Conservation (phyloP, 37 sponge, comb jelly and placozoan species). For the Chondrilla cf. caribensis region DNA sequence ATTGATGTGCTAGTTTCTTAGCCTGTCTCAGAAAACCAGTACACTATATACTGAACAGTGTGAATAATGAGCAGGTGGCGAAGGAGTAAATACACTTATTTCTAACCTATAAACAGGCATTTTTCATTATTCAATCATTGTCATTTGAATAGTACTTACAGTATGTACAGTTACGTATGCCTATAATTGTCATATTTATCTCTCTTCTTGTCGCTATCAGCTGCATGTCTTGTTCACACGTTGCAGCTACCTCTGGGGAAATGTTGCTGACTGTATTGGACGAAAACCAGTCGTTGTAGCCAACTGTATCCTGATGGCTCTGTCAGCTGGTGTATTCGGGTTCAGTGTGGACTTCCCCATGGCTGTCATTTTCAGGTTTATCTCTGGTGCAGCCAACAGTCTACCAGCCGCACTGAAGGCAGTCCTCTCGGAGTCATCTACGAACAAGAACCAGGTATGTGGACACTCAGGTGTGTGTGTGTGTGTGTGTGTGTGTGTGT, state of each 20-base stretch:
- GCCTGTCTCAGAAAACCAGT: too few relatives aligned
- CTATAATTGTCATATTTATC: too few relatives aligned
- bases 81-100: too few relatives aligned
- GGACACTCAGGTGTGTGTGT: background rate
- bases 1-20: too few relatives aligned
- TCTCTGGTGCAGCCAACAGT: conserved; percentile 65
- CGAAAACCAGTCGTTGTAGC: conserved; percentile 62
- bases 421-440: conserved; percentile 64
- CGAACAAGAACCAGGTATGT: conserved; percentile 53
- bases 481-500: conserved; percentile 22
- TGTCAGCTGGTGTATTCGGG: conserved; percentile 52
- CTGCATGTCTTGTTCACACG: too few relatives aligned
- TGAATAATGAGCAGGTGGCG: too few relatives aligned
- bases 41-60: too few relatives aligned
- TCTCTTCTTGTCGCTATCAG: too few relatives aligned
- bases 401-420: conserved; percentile 67
- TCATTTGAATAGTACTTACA: too few relatives aligned
- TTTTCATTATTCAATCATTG: too few relatives aligned
- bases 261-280: conserved; percentile 61
- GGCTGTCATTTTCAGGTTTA: conserved; percentile 73
- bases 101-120: too few relatives aligned
- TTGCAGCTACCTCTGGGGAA: conserved; percentile 78
- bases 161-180: too few relatives aligned
- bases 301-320: conserved; percentile 38
- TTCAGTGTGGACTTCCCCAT: conserved; percentile 59